phyloP scores from a whole-genome alignment of 1,140 invertebrate genomes.

The Lycorma delicatula region DNA sequence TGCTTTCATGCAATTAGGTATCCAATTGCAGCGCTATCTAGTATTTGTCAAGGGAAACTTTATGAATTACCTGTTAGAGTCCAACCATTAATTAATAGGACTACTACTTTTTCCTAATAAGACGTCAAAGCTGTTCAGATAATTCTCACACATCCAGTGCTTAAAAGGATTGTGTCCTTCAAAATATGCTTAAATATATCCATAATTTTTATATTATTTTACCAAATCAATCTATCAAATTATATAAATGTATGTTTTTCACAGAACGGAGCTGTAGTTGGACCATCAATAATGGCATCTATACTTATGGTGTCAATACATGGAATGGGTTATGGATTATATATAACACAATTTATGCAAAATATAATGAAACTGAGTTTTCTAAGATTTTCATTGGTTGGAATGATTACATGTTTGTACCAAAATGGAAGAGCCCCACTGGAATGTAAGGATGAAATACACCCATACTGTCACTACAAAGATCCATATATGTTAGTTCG shows the following conservation, averaged over 20 bases:
- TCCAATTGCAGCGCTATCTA: too few species aligned
- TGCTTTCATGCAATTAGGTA: too few species aligned
- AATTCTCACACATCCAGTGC: too few species aligned
- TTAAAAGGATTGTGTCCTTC: too few species aligned
- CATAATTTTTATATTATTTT: too few species aligned
- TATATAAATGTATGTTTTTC: constrained; percentile 17
- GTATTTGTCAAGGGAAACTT: too few species aligned
- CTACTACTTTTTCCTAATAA: too few species aligned
- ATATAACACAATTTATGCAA: constrained; percentile 43
- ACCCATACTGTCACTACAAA: constrained; percentile 30
- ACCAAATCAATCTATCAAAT: too few species aligned
- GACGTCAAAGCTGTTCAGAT: too few species aligned
- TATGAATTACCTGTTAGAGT: too few species aligned
- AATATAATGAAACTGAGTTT: constrained; percentile 48
- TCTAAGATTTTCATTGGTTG: constrained; percentile 47
- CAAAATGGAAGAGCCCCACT: constrained; percentile 37
- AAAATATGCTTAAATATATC: too few species aligned
- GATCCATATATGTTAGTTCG: constrained; percentile 34
- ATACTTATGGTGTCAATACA: constrained; percentile 37
- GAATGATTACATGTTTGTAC: constrained; percentile 44
- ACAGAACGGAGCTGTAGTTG: constrained; percentile 39
- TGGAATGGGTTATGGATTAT: constrained; percentile 38
- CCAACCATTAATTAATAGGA: too few species aligned
- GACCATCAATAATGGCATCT: constrained; percentile 35
- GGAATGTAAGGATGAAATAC: constrained; percentile 17